Conservation (phyloP, 2,888 invertebrate species). For the Phragmatobia fuliginosa region DNA sequence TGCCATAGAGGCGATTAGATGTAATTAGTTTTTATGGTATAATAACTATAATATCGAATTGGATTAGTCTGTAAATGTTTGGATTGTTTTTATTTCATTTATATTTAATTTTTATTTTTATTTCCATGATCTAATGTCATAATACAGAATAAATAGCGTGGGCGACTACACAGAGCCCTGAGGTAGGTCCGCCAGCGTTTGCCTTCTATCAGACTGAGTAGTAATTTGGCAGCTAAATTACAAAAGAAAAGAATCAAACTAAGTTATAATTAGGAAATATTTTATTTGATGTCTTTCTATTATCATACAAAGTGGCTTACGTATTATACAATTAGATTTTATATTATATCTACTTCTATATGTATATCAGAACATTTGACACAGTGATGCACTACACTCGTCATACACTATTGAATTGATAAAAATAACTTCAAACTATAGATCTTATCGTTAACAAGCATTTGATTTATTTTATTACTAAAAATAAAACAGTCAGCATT, state of each 20-base stretch:
- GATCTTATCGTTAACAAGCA: constrained; percentile 63
- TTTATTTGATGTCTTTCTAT: constrained; percentile 85
- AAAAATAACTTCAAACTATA: constrained; percentile 57
- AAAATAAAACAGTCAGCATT: constrained; percentile 70
- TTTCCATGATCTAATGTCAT: too few species aligned
- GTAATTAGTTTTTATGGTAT: too few species aligned
- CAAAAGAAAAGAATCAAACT: constrained; percentile 11
- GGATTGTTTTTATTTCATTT: too few species aligned
- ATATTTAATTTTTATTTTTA: too few species aligned
- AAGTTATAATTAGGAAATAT: constrained; percentile 50
- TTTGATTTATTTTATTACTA: constrained; percentile 63
- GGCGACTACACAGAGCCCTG: too few species aligned
- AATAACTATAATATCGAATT: too few species aligned
- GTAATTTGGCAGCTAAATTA: too few species aligned
- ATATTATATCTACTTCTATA: constrained; percentile 52
- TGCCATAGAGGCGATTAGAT: too few species aligned
- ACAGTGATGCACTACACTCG: constrained; percentile 66
- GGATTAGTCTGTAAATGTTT: too few species aligned
- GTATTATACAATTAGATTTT: constrained; percentile 67
- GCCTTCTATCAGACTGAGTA: too few species aligned
- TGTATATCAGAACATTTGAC: constrained; percentile 74
- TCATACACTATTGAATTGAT: constrained; percentile 52
- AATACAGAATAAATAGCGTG: too few species aligned
- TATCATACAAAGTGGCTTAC: constrained; percentile 84
- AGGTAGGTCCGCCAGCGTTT: too few species aligned